phyloP scores from a whole-genome alignment of 2,888 invertebrate species.

The Antheraea yamamai region DNA sequence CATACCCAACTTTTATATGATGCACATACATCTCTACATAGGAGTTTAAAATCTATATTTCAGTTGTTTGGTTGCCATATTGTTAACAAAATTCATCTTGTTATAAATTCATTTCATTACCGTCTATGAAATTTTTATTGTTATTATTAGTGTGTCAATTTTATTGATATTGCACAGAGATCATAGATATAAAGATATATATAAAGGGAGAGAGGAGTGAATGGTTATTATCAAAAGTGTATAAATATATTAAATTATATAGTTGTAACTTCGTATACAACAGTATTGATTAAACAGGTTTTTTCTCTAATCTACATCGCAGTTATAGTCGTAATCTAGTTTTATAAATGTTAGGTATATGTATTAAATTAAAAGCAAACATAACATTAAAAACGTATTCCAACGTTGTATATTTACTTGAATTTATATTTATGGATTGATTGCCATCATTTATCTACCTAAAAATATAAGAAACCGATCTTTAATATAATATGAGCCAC shows the following conservation, averaged over 20 bases:
- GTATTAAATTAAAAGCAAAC: background rate
- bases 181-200: too few species aligned
- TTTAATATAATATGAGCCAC: background rate
- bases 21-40: too few species aligned
- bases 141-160: too few species aligned
- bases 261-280: background rate
- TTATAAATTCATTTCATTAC: too few species aligned
- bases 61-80: background rate
- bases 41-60: background rate
- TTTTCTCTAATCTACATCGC: background rate
- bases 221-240: background rate
- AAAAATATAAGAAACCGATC: background rate
- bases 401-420: background rate
- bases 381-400: background rate
- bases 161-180: too few species aligned
- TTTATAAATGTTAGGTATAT: background rate
- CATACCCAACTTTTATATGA: too few species aligned
- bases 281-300: background rate
- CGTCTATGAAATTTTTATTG: too few species aligned
- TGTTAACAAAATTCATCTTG: background rate
- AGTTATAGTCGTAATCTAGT: background rate
- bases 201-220: too few species aligned
- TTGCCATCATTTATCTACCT: background rate
- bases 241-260: too few species aligned
- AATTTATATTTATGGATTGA: background rate